A percentile compares a stretch with the other conserved stretches of the same genome.
Conservation (phyloP, 2,888 invertebrate genomes). For the Amiota mariae region DNA sequence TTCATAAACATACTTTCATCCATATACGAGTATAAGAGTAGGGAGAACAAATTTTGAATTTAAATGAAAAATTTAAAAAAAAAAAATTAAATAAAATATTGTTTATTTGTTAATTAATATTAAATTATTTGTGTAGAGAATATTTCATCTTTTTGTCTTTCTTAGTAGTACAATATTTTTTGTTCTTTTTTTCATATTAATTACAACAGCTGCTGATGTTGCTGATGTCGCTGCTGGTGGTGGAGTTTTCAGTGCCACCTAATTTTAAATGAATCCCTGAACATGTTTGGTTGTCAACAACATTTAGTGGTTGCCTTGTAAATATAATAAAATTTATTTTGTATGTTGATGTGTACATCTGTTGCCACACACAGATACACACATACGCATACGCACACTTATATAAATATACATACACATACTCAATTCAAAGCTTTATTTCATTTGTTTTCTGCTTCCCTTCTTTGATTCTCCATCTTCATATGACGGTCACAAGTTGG, state of each 20-base stretch:
- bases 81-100: background rate
- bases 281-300: slow-evolving; percentile 58
- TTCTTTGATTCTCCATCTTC: background rate
- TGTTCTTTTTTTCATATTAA: slow-evolving; percentile 12
- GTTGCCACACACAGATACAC: background rate
- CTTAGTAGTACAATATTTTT: background rate
- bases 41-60: background rate
- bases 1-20: slow-evolving; percentile 57
- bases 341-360: background rate
- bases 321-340: slow-evolving; percentile 29
- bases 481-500: background rate
- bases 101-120: background rate
- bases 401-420: background rate
- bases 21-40: too few species aligned
- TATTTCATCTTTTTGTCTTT: background rate
- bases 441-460: background rate
- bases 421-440: background rate
- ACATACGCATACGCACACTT: background rate
- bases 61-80: background rate
- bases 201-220: slow-evolving; percentile 16
- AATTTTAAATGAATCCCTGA: slow-evolving; percentile 12
- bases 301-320: slow-evolving; percentile 49
- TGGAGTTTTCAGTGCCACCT: background rate
- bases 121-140: background rate
- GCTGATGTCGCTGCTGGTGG: background rate